Conservation (phyloP, 2,888 invertebrate species). For the Callyntrura sp. region DNA sequence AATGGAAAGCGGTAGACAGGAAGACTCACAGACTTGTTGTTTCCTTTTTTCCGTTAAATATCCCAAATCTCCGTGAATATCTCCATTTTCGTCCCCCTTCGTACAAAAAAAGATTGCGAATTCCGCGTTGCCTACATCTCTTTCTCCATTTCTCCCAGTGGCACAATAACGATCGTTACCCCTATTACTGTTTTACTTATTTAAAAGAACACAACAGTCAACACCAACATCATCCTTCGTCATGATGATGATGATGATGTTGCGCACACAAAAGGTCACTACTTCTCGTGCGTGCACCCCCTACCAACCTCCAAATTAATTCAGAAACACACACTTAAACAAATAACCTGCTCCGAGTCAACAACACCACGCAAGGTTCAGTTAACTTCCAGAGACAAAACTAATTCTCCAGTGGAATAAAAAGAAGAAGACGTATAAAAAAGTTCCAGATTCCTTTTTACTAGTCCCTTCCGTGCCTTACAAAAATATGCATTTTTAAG, state of each 20-base stretch:
- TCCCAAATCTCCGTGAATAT: constrained; percentile 54
- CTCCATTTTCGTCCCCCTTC: constrained; percentile 59
- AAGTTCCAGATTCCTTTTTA: constrained; percentile 2
- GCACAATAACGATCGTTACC: neutral
- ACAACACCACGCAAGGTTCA: neutral
- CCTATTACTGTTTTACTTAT: neutral
- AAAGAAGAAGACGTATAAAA: neutral
- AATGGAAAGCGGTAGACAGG: constrained; percentile 29
- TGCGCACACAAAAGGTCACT: neutral
- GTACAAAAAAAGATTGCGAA: neutral
- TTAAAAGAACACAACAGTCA: constrained; percentile 2
- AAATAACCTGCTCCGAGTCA: neutral
- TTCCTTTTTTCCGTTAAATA: constrained; percentile 13
- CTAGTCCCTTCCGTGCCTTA: neutral
- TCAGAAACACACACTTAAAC: neutral
- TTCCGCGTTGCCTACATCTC: constrained; percentile 23
- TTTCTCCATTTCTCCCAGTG: constrained; percentile 20
- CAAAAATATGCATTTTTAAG: constrained; percentile 17
- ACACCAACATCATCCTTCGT: neutral
- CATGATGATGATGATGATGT: neutral
- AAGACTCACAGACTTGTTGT: constrained; percentile 53
- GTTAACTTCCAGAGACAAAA: neutral
- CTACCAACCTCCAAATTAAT: no score
- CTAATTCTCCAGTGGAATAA: neutral
- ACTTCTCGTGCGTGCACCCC: neutral